These are phyloP conservation scores for Hypocryptadius cinnamomeus DNA, from an alignment of 2,113 vertebrate genomes.

Conservation along the genomic window DNA sequence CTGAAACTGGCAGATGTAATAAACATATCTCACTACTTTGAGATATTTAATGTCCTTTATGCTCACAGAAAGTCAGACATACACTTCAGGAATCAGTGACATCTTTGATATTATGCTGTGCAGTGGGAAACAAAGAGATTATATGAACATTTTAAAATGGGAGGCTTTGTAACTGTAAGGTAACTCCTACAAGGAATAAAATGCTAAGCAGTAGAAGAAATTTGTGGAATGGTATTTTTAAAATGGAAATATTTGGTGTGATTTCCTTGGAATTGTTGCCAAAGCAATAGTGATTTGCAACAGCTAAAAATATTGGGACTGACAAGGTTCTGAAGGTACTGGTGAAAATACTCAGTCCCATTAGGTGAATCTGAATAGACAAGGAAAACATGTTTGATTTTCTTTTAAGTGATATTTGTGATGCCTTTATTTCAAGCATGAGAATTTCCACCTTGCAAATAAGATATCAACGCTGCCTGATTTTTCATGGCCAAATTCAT, in stretches of 20 bases:
- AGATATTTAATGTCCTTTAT: neutral
- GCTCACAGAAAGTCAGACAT: neutral
- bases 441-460: neutral
- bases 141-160: neutral
- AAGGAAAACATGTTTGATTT: neutral
- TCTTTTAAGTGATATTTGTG: neutral
- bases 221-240: neutral
- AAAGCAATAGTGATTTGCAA: neutral
- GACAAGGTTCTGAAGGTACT: neutral
- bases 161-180: neutral
- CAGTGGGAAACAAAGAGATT: neutral
- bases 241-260: neutral
- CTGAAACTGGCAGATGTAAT: neutral
- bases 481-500: neutral
- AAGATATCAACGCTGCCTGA: neutral
- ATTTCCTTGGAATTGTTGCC: neutral
- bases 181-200: neutral
- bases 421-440: neutral
- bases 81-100: neutral
- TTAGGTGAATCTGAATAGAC: neutral
- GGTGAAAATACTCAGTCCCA: neutral
- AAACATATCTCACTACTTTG: neutral
- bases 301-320: neutral
- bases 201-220: neutral
- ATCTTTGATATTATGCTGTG: neutral